These are phyloP conservation scores for Drosophila setosimentum DNA, from an alignment of 2,888 invertebrate genomes.

Conservation along the genomic window DNA sequence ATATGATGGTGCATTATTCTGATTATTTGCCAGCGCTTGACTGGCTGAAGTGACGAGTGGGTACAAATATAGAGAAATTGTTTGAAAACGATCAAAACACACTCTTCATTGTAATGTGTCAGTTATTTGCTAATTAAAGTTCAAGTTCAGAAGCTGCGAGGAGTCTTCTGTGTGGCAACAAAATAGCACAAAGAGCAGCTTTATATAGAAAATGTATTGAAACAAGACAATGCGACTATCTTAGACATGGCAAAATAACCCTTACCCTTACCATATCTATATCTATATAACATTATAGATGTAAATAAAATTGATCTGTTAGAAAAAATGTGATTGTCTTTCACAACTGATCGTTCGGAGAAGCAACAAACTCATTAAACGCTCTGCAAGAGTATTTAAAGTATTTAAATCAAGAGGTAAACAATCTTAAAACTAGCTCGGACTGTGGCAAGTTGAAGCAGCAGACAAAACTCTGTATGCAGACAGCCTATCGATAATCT, in stretches of 20 bases:
- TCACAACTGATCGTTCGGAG: background rate
- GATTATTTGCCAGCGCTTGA: too few species aligned
- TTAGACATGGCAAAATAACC: background rate
- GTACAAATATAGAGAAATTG: slow-evolving; percentile 1
- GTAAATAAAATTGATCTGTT: background rate
- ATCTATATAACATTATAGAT: background rate
- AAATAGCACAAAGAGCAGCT: slow-evolving; percentile 4
- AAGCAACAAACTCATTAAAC: background rate
- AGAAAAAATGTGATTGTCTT: background rate
- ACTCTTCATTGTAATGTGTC: background rate
- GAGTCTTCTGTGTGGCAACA: background rate
- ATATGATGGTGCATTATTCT: slow-evolving; percentile 5
- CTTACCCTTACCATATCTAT: background rate
- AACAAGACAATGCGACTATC: background rate
- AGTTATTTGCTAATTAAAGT: slow-evolving; percentile 14
- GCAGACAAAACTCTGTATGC: background rate
- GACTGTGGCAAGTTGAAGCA: background rate
- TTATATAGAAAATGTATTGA: background rate
- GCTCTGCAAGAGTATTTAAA: background rate
- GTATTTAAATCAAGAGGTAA: too few species aligned
- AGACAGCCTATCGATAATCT: background rate
- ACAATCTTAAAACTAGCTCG: background rate
- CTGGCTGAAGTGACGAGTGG: background rate
- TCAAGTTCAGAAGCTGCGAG: background rate
- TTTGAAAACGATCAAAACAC: slow-evolving; percentile 4